Percentiles rank a stretch among this genome's conserved stretches.
phyloP scores from a whole-genome alignment of 1,140 invertebrate species.

The Leptoteleia sp. region DNA sequence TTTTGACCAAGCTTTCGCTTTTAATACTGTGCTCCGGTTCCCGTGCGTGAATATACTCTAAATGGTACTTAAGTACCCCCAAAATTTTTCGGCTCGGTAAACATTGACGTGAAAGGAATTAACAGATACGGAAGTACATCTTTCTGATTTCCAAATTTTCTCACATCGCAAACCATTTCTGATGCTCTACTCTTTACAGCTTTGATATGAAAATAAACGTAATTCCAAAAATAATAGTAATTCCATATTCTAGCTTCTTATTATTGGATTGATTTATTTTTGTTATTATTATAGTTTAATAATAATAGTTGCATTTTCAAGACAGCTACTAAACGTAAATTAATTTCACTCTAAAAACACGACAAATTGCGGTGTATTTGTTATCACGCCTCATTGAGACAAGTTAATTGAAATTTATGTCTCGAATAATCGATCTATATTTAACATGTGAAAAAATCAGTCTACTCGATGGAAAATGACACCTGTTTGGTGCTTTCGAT shows the following conservation, averaged over 20 bases:
- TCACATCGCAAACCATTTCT: slow-evolving; percentile 1
- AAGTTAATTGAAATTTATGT: slow-evolving; percentile 39
- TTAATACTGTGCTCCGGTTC: slow-evolving; percentile 32
- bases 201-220: too few relatives aligned
- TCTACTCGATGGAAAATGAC: slow-evolving; percentile 20
- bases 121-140: slow-evolving; percentile 44
- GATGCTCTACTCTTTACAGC: not conserved
- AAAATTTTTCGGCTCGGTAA: slow-evolving; percentile 16
- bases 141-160: slow-evolving; percentile 25
- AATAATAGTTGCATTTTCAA: too few relatives aligned
- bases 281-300: too few relatives aligned
- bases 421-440: slow-evolving; percentile 34
- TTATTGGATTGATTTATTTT: too few relatives aligned
- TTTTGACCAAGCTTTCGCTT: slow-evolving; percentile 38
- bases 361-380: slow-evolving; percentile 27
- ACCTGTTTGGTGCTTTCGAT: slow-evolving; percentile 30
- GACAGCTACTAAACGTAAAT: slow-evolving; percentile 5
- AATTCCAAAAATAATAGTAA: too few relatives aligned
- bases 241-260: too few relatives aligned
- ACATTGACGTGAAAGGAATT: slow-evolving; percentile 23
- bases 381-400: slow-evolving; percentile 27
- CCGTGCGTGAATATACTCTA: slow-evolving; percentile 41
- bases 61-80: slow-evolving; percentile 31
- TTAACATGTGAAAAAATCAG: slow-evolving; percentile 39
- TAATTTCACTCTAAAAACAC: slow-evolving; percentile 21